Base-by-base conservation (phyloP, 2,113 vertebrate genomes). In the Zosterops lateralis region DNA sequence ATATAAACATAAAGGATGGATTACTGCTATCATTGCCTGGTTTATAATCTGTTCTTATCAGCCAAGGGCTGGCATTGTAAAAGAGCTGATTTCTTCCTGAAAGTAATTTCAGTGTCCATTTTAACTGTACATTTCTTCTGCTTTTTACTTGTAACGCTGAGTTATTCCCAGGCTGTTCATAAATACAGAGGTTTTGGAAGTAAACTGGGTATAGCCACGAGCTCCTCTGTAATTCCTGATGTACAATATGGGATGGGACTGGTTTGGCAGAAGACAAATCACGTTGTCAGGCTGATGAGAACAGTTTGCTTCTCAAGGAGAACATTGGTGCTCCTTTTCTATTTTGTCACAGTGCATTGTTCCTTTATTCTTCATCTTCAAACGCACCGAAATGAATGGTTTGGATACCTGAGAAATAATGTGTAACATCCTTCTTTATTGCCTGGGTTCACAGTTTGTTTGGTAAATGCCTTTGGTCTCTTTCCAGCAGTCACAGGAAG, bases 351-450 rank as follows among this genome's bases (percentile, higher is more conserved):
- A 90, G 84, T 12, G 34, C 28, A 8, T 72, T 89, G 56, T 88
- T 91, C 73, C 78, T 88, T 90, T 91, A 70, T 77, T 87, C 58
- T 94, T 91, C 78, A 44, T 58, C 75, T 87, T 92, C 83, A 95
- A 93, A 79, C 40, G n/a, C 29, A 68, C 56, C 8, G 4, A 61
- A 89, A 79, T 65, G 7, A 40, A 85, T 77, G 26, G 71, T 77
- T 66, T 75, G 60, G 67, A 56, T 83, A 36, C 56, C 73, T 80
- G 84, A 80, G 86, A 91, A 85, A 77, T 83, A 60, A 85, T 38
- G 47, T 61, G 50, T 9, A 82, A 53, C 70, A 81, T 86, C 56
- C 68, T 77, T 34, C 86, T 90, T 80, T 71, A 64, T 54, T 62
- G 68, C 89, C 68, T 48, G 17, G 24, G 34, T 84, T 92, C 75